Evolutionary conservation across 2,797 vertebrate genomes (phyloP), one percentile per base, ranked within the genome.

Genomic region (Gila robusta): DNA sequence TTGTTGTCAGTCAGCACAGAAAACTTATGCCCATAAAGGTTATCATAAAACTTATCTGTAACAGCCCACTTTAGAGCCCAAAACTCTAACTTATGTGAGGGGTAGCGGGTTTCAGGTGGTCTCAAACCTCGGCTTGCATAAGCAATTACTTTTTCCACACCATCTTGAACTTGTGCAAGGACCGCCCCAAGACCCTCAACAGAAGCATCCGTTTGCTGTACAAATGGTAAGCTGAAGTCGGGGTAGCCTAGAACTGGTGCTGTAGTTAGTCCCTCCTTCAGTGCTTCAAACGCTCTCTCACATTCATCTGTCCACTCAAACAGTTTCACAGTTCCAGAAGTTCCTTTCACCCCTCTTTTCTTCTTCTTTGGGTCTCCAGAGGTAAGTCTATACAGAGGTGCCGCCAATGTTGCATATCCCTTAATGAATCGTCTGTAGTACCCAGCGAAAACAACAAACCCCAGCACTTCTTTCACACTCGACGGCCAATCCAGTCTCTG

Each of bases 161-260:
- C 89, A 28, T 17, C 37, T 44, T 91, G 90, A 1, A 88, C 26
- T 28, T 91, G 89, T 0, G 73, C 89, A 6, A 91, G 16, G 0
- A 92, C 77, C 0, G 85, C 85, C 0, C 88, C 87, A 3, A 93
- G 87, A 7, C 90, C 91, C 4, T 79, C 80, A 0, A 82, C 71
- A 0, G 90, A 93, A 2, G 88, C 90, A 49, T 90, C 87, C 0
- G 70, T 90, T 82, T 91, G 88, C 6, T 92, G 83, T 2, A 92
- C 1, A 49, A 93, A 91, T 0, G 86, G 90, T 47, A 87, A 21
- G 19, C 14, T 92, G 70, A 90, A 91, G 10, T 79, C 79, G 0
- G 88, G 88, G 14, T 91, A 92, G 5, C 86, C 88, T 2, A 92
- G 10, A 7, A 92, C 80, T 19, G 89, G 88, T 1, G 88, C 83